Evolutionary conservation across 2,888 invertebrate genomes (phyloP).

Genomic region (Coenonympha glycerion): DNA sequence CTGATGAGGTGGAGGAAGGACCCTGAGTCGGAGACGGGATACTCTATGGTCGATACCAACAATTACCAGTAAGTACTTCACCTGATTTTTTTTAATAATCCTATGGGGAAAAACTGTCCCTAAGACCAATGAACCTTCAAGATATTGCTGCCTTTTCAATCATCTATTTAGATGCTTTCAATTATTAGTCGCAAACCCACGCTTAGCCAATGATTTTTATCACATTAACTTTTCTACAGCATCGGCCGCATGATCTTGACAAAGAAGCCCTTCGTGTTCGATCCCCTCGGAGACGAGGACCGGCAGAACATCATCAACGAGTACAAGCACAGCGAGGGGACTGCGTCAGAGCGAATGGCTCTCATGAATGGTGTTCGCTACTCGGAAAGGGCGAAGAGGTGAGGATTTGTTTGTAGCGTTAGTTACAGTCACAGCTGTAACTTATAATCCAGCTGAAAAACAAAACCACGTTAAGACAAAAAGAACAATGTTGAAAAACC

Average conservation of each 20-base stretch:
- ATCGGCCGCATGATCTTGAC: constrained; percentile 85
- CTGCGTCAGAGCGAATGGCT: constrained; percentile 82
- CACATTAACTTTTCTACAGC: constrained; percentile 71
- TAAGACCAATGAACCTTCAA: no score
- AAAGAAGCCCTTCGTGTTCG: constrained; percentile 83
- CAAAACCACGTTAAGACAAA: no score
- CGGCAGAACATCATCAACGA: constrained; percentile 80
- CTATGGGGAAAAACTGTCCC: no score
- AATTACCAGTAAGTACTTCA: constrained; percentile 85
- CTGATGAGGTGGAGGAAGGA: constrained; percentile 86
- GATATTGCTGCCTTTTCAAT: no score
- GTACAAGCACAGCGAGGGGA: constrained; percentile 84
- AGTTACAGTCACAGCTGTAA: no score
- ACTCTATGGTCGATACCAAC: constrained; percentile 80
- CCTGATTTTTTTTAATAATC: no score
- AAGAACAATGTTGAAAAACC: no score
- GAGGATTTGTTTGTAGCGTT: no score
- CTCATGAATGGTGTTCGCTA: constrained; percentile 84
- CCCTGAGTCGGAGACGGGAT: constrained; percentile 78
- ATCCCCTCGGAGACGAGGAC: constrained; percentile 82
- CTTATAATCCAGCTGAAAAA: no score
- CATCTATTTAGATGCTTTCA: no score
- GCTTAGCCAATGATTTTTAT: not conserved
- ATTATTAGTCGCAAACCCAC: no score
- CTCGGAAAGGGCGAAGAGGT: constrained; percentile 80